Evolutionary conservation across 2,888 invertebrate genomes (phyloP).

Genomic region (Amphipyra berbera): DNA sequence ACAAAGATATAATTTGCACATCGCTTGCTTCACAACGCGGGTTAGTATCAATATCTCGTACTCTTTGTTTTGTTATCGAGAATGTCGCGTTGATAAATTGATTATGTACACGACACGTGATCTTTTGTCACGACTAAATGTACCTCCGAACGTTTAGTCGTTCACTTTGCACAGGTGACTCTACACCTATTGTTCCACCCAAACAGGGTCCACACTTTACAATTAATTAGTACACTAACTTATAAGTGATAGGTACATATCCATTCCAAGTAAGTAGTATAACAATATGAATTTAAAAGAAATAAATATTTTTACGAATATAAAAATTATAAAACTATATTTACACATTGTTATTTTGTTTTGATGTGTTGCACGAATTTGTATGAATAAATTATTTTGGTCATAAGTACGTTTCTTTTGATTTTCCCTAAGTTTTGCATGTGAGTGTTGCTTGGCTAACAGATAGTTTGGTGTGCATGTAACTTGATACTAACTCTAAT

Average conservation of each 20-base stretch:
- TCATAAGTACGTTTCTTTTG: constrained; percentile 72
- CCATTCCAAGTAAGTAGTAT: constrained; percentile 58
- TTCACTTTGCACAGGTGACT: constrained; percentile 55
- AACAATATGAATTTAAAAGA: constrained; percentile 25
- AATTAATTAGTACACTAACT: constrained; percentile 13
- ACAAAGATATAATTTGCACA: constrained; percentile 39
- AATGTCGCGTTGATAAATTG: constrained; percentile 57
- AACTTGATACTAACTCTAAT: constrained; percentile 24
- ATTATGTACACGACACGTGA: constrained; percentile 51
- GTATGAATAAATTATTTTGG: constrained; percentile 69
- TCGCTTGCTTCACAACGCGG: constrained; percentile 48
- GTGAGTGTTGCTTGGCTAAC: constrained; percentile 63
- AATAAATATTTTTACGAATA: constrained; percentile 53
- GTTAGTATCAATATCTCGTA: constrained; percentile 41
- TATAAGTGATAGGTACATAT: constrained; percentile 44
- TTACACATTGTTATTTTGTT: constrained; percentile 54
- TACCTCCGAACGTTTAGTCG: constrained; percentile 38
- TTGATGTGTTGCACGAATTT: constrained; percentile 53
- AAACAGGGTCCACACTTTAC: constrained; percentile 6
- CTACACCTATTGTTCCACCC: constrained; percentile 26
- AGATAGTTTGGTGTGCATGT: constrained; percentile 60
- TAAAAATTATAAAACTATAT: constrained; percentile 52
- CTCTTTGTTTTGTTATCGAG: constrained; percentile 50
- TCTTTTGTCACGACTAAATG: constrained; percentile 26
- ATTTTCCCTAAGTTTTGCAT: constrained; percentile 65